These are phyloP conservation scores for Heteropelma amictum DNA, from an alignment of 2,888 invertebrate genomes.

Conservation along the genomic window DNA sequence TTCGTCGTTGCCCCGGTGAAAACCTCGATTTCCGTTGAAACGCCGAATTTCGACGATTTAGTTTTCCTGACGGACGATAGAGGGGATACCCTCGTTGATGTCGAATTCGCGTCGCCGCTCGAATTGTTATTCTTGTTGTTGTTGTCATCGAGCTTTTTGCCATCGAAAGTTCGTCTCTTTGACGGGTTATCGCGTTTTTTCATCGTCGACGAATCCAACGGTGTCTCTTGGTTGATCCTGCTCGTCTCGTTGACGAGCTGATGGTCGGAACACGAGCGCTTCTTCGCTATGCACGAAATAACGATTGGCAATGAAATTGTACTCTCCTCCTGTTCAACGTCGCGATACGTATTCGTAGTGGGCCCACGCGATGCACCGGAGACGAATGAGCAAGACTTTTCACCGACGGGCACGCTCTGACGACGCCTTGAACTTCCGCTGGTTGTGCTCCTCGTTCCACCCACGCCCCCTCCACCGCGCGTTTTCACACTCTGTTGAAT, in stretches of 20 bases:
- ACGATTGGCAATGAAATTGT: conserved; percentile 51
- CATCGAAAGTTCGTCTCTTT: conserved; percentile 51
- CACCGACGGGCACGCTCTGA: conserved; percentile 56
- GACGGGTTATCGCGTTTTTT: conserved; percentile 53
- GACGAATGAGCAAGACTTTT: conserved; percentile 40
- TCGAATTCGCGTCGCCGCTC: conserved; percentile 55
- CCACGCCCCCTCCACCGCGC: conserved; percentile 60
- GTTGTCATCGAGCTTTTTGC: conserved; percentile 67
- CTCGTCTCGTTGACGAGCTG: conserved; percentile 51
- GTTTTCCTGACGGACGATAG: conserved; percentile 61
- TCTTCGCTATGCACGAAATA: not conserved
- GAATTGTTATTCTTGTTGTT: conserved; percentile 65
- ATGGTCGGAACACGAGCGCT: conserved; percentile 62
- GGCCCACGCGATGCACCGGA: conserved; percentile 37
- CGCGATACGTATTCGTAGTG: conserved; percentile 21
- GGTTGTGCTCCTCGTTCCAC: conserved; percentile 40
- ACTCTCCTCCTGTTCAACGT: conserved; percentile 30
- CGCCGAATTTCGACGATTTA: conserved; percentile 57
- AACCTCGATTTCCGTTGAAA: conserved; percentile 66
- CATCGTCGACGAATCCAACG: conserved; percentile 55
- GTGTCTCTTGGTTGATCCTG: conserved; percentile 31
- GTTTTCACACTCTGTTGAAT: conserved; percentile 55
- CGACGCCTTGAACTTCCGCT: conserved; percentile 54
- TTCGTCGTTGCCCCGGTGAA: conserved; percentile 59
- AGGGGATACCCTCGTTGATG: conserved; percentile 53